Conservation (phyloP, 2,113 vertebrate genomes). For the Strix aluco region DNA sequence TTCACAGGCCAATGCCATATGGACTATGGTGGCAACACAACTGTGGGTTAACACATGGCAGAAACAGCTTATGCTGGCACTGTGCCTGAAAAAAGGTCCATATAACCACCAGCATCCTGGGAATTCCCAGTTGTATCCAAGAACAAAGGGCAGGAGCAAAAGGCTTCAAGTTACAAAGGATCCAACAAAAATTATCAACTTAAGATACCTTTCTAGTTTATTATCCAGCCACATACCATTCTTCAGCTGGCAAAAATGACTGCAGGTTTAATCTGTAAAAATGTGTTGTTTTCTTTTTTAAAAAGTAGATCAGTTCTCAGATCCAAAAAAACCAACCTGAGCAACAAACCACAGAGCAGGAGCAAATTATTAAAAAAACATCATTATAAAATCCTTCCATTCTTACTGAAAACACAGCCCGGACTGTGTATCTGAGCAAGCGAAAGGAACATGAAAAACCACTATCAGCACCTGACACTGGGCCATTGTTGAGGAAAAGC, state of each 20-base stretch:
- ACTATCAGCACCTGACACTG: neutral
- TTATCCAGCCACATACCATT: neutral
- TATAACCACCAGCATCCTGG: neutral
- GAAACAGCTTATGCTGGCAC: neutral
- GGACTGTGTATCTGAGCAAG: neutral
- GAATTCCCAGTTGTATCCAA: neutral
- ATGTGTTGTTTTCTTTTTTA: no score
- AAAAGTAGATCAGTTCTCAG: no score
- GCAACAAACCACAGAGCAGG: neutral
- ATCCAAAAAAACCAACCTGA: neutral
- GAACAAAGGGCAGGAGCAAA: neutral
- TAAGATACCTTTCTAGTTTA: neutral
- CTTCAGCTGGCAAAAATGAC: neutral
- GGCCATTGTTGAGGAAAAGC: neutral
- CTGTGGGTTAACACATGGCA: neutral
- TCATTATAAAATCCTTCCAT: neutral
- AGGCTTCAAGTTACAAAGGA: neutral
- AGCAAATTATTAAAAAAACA: neutral
- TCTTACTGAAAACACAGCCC: neutral
- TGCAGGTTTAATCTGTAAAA: neutral
- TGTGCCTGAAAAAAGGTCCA: neutral
- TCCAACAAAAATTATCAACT: neutral
- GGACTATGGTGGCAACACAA: neutral
- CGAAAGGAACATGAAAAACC: neutral
- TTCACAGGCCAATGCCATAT: neutral